phyloP scores from a whole-genome alignment of 1,140 invertebrate species.

The Dendrolimus punctatus region DNA sequence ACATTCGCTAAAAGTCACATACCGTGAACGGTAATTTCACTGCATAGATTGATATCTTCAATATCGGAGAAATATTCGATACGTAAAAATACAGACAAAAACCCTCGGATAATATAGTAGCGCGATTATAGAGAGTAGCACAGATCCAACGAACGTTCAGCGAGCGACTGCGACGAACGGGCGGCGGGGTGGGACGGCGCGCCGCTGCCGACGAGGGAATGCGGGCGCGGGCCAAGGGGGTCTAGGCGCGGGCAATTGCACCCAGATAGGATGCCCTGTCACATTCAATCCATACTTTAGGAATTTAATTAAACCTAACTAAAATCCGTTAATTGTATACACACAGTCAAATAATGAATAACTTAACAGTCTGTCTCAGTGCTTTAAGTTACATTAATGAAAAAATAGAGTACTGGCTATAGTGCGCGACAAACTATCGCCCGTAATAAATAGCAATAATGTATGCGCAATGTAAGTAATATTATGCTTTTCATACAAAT shows the following conservation, averaged over 20 bases:
- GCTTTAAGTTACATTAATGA: too few species aligned
- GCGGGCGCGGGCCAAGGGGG: constrained; percentile 15
- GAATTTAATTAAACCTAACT: too few species aligned
- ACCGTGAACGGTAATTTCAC: constrained; percentile 63
- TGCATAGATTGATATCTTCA: constrained; percentile 51
- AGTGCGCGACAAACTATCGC: too few species aligned
- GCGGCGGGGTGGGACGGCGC: constrained; percentile 22
- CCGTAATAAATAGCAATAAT: too few species aligned
- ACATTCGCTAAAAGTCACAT: constrained; percentile 51
- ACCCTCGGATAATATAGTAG: constrained; percentile 40
- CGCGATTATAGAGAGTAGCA: constrained; percentile 31
- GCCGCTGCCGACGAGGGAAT: constrained; percentile 14
- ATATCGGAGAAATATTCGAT: constrained; percentile 35
- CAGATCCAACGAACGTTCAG: constrained; percentile 52
- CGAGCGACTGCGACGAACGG: constrained; percentile 46
- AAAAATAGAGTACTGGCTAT: too few species aligned
- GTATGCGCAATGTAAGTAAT: too few species aligned
- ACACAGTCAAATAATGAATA: too few species aligned
- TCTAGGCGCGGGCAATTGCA: constrained; percentile 16
- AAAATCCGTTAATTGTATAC: too few species aligned
- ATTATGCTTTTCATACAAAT: too few species aligned
- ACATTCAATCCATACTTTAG: neutral
- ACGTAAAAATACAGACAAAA: constrained; percentile 52
- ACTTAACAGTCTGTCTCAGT: too few species aligned
- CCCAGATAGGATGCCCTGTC: constrained; percentile 14